Conservation (phyloP, 2,888 invertebrate genomes). For the Cataglyphis cursor region DNA sequence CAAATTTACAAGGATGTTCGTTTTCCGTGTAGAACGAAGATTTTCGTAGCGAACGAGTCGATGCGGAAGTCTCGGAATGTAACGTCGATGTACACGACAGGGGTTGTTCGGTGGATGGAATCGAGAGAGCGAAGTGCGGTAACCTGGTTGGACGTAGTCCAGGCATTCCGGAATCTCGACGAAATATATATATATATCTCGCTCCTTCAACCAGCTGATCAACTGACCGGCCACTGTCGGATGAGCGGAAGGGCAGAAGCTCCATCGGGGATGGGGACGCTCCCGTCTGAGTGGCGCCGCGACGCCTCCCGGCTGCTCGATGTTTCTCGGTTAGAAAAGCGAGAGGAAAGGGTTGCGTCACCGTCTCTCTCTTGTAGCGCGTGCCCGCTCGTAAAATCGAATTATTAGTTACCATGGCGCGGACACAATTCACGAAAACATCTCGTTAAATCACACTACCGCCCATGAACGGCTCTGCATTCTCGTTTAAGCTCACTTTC, state of each 20-base stretch:
- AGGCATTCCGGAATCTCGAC: conserved; percentile 72
- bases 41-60: background rate
- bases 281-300: conserved; percentile 84
- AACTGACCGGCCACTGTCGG: conserved; percentile 68
- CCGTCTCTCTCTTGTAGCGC: conserved; percentile 47
- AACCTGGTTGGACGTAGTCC: conserved; percentile 86
- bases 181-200: conserved; percentile 8
- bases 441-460: conserved; percentile 80
- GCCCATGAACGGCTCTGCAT: conserved; percentile 1
- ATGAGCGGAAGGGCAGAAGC: conserved; percentile 50
- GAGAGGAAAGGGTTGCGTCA: conserved; percentile 36
- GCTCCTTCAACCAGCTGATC: conserved; percentile 84
- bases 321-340: conserved; percentile 50
- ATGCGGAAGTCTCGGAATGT: conserved; percentile 27
- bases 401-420: conserved; percentile 81
- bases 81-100: conserved; percentile 40
- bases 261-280: conserved; percentile 77
- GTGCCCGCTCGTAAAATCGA: conserved; percentile 83
- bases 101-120: conserved; percentile 53
- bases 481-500: conserved; percentile 27
- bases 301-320: conserved; percentile 74
- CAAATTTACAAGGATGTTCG: conserved; percentile 57
- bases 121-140: conserved; percentile 71
- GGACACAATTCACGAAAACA: conserved; percentile 81
- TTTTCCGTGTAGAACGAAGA: conserved; percentile 37